phyloP scores from a whole-genome alignment of 2,113 vertebrate genomes.

The Steatornis caripensis region DNA sequence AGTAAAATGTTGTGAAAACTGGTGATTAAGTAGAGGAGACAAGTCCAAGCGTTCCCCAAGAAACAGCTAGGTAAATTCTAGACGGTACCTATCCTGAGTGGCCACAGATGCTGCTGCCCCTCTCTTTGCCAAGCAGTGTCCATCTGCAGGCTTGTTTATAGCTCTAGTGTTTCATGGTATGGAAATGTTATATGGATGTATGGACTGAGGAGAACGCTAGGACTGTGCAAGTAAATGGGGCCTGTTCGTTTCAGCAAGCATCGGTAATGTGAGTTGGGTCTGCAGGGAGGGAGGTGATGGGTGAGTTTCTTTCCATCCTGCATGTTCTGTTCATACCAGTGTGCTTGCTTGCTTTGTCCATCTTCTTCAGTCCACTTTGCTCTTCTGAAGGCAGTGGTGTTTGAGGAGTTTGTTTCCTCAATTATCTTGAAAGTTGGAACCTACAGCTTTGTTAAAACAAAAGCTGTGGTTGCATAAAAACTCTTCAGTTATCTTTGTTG shows the following conservation, averaged over 20 bases:
- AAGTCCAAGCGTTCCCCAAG: background rate
- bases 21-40: background rate
- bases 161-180: background rate
- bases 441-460: background rate
- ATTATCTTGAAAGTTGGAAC: background rate
- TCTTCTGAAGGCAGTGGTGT: background rate
- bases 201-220: rapidly evolving
- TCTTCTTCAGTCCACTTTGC: background rate
- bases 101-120: rapidly evolving
- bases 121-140: background rate
- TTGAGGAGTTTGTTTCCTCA: background rate
- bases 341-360: background rate
- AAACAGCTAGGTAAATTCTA: background rate
- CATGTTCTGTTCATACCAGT: rapidly evolving
- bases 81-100: background rate
- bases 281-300: background rate
- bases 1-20: background rate
- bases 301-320: background rate
- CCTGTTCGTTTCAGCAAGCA: background rate
- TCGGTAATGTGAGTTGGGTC: rapidly evolving
- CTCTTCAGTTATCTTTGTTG: background rate
- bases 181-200: rapidly evolving
- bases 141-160: background rate
- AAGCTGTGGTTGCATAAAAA: background rate
- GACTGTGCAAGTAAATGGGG: background rate